Percentiles rank a stretch among this genome's conserved stretches.
phyloP scores from a whole-genome alignment of 2,888 invertebrate genomes.

The Furcula furcula region DNA sequence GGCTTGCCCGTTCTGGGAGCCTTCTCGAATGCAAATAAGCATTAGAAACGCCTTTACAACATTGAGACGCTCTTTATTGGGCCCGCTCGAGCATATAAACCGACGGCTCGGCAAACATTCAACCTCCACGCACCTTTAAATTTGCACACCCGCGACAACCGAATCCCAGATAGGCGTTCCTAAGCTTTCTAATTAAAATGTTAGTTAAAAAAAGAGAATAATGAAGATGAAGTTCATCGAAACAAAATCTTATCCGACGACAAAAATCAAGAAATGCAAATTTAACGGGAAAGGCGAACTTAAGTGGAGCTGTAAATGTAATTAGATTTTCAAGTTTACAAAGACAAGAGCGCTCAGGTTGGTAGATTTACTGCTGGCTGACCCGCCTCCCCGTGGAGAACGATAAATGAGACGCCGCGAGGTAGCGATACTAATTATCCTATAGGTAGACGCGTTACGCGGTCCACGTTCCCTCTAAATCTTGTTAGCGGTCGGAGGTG shows the following conservation, averaged over 20 bases:
- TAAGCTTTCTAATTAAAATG: conserved; percentile 33
- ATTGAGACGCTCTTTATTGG: conserved; percentile 74
- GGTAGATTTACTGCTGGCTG: conserved; percentile 79
- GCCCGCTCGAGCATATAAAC: conserved; percentile 66
- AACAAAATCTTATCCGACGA: conserved; percentile 58
- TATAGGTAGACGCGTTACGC: conserved; percentile 67
- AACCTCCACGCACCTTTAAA: conserved; percentile 42
- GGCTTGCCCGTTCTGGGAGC: conserved; percentile 68
- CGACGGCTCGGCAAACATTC: conserved; percentile 56
- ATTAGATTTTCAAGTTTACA: conserved; percentile 81
- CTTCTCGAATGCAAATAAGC: conserved; percentile 80
- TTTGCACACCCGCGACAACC: conserved; percentile 24
- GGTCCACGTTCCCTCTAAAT: conserved; percentile 62
- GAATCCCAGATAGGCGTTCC: conserved; percentile 20
- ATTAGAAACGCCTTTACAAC: conserved; percentile 77
- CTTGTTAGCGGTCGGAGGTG: conserved; percentile 66
- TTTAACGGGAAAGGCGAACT: conserved; percentile 67
- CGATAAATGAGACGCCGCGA: conserved; percentile 78
- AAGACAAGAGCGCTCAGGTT: conserved; percentile 79
- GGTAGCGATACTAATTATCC: conserved; percentile 80
- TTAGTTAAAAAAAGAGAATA: conserved; percentile 34
- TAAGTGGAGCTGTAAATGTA: conserved; percentile 77
- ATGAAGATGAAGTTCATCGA: conserved; percentile 41
- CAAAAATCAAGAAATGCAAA: conserved; percentile 75
- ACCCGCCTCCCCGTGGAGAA: conserved; percentile 73